Conservation (phyloP, 2,797 vertebrate species). For the Schizopygopsis malacanthus region DNA sequence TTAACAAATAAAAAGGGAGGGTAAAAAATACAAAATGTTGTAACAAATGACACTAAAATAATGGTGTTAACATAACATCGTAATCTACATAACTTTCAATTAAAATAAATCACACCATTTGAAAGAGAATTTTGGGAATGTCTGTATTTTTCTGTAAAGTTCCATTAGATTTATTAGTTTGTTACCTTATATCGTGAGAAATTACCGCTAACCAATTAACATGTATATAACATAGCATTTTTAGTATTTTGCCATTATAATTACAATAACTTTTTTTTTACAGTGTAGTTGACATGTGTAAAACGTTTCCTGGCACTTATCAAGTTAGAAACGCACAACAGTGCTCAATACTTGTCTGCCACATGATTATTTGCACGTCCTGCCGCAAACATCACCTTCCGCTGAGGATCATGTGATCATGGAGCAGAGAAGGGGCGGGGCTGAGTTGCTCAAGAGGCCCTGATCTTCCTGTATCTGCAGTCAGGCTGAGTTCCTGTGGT, state of each 20-base stretch:
- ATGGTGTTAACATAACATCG: no score
- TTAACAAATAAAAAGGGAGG: background rate
- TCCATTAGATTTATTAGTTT: background rate
- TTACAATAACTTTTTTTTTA: background rate
- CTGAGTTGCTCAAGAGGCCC: slow-evolving; percentile 55
- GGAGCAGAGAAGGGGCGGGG: slow-evolving; percentile 48
- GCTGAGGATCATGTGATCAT: slow-evolving; percentile 6
- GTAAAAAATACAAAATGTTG: background rate
- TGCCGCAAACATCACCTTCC: slow-evolving; percentile 45
- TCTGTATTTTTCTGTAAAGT: background rate
- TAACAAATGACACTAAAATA: background rate
- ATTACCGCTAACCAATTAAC: background rate
- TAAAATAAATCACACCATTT: background rate
- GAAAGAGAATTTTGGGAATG: background rate
- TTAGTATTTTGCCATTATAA: background rate
- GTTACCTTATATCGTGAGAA: background rate
- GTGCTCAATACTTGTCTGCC: background rate
- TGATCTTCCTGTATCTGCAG: slow-evolving; percentile 65
- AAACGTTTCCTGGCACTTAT: background rate
- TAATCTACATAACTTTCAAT: no score
- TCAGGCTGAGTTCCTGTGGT: slow-evolving; percentile 60
- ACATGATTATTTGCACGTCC: slow-evolving; percentile 19
- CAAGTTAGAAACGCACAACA: background rate
- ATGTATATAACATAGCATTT: background rate
- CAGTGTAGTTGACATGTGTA: background rate